phyloP scores from a whole-genome alignment of 2,888 invertebrate genomes.

The Xanthia icteritia region DNA sequence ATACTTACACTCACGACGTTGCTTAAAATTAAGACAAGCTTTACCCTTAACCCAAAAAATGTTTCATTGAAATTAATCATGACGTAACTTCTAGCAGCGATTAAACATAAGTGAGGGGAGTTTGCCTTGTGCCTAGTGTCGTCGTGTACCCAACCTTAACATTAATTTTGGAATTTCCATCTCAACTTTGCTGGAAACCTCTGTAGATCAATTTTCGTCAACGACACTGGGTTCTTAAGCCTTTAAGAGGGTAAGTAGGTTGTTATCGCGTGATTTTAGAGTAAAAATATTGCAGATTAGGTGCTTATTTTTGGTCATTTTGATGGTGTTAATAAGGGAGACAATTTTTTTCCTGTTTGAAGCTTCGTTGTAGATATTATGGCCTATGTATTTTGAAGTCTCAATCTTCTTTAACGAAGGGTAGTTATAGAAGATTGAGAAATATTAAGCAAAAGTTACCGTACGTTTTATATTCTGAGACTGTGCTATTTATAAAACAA shows the following conservation, averaged over 20 bases:
- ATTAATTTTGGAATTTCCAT: constrained; percentile 83
- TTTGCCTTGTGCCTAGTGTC: background rate
- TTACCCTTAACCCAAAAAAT: background rate
- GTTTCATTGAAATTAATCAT: background rate
- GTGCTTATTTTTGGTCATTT: constrained; percentile 29
- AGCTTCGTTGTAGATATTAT: background rate
- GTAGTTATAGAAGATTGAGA: background rate
- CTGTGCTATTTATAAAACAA: too few relatives aligned
- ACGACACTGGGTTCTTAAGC: constrained; percentile 53
- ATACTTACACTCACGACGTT: background rate
- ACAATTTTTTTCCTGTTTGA: constrained; percentile 33
- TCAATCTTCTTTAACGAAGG: too few relatives aligned
- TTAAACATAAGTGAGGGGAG: background rate
- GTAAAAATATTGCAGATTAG: constrained; percentile 47
- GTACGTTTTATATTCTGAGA: too few relatives aligned
- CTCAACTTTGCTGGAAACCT: constrained; percentile 71
- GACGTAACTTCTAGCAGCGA: too few relatives aligned
- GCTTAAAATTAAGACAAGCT: background rate
- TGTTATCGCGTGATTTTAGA: constrained; percentile 51
- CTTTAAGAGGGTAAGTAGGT: constrained; percentile 55
- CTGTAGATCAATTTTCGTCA: constrained; percentile 69
- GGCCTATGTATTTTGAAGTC: background rate
- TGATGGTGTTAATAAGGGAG: constrained; percentile 14
- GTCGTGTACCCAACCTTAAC: constrained; percentile 59
- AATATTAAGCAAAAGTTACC: background rate